phyloP scores from a whole-genome alignment of 1,140 invertebrate species.

The Adelges cooleyi region DNA sequence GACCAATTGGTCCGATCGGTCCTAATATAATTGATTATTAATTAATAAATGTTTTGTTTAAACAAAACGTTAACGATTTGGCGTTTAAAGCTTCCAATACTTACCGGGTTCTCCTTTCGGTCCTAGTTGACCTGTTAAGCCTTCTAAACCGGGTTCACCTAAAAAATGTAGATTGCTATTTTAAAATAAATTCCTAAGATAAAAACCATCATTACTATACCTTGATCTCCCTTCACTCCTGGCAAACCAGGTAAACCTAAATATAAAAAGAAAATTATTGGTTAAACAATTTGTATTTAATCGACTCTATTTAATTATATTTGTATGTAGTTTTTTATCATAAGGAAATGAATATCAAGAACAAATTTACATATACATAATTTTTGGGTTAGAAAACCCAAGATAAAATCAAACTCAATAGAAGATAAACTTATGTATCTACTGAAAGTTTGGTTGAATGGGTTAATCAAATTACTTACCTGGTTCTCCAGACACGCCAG shows the following conservation, averaged over 20 bases:
- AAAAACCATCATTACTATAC: constrained; percentile 37
- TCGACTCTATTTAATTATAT: no score
- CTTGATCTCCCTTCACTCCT: constrained; percentile 57
- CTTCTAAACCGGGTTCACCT: constrained; percentile 44
- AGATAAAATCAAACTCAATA: no score
- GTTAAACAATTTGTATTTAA: no score
- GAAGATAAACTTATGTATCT: no score
- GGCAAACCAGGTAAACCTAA: constrained; percentile 44
- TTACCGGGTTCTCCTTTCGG: constrained; percentile 48
- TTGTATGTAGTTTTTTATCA: no score
- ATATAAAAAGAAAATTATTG: neutral
- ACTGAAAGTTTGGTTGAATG: no score
- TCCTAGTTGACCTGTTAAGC: constrained; percentile 52
- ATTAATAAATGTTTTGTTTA: no score
- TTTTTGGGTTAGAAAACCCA: no score
- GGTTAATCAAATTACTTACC: neutral
- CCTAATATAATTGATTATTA: neutral
- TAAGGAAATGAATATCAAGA: no score
- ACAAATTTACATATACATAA: no score
- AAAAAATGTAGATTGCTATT: neutral
- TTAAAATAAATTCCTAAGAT: neutral
- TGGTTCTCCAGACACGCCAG: constrained; percentile 47
- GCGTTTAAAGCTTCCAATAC: no score
- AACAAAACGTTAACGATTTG: no score
- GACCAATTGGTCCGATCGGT: constrained; percentile 45